Evolutionary conservation across 2,113 vertebrate species (phyloP), one percentile per base, ranked within the genome.

Genomic region (Cyphomyrus discorhynchus): DNA sequence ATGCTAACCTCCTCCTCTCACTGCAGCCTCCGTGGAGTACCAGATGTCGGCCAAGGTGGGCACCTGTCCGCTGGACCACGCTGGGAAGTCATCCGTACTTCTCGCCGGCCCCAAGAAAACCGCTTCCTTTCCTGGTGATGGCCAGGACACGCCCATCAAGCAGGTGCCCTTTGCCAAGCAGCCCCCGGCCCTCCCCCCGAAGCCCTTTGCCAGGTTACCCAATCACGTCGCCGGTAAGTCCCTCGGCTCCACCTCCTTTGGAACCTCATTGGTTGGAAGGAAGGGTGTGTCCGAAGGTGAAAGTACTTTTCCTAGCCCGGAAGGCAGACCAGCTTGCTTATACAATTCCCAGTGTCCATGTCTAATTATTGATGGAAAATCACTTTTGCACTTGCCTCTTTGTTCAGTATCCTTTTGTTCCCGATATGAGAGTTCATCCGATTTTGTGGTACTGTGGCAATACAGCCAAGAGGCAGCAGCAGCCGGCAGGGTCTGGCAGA

Each of bases 181-280:
- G 92, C 98, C 98, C 93, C 98, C 98, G 15, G 98, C 97, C 93
- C 96, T 97, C 93, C 98, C 97, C 93, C 98, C 98, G 92, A 99
- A 99, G 95, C 98, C 98, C 92, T 97, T 97, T 94, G 94, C 95
- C 96, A 96, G 98, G 96, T 97, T 99, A 92, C 96, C 97, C 93
- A 98, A 97, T 95, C 98, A 98, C 94, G 95, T 98, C 90, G 94
- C 97, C 96, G 98, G 98, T 97, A 96, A 96, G 97, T 96, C 9
- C 46, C 13, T n/a, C 5, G 49, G 21, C 66, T 35, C 88, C 21
- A 1, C 77, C n/a, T 47, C n/a, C 87, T 56, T 24, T 35, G 1
- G 17, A 17, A 47, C 27, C 19, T 27, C 35, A 53, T 53, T 87
- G 31, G 49, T 80, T 19, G 31, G 66, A 35, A 31, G 13, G 66